Base-by-base conservation (phyloP, 1,140 invertebrate species). In the Hycleus phaleratus region DNA sequence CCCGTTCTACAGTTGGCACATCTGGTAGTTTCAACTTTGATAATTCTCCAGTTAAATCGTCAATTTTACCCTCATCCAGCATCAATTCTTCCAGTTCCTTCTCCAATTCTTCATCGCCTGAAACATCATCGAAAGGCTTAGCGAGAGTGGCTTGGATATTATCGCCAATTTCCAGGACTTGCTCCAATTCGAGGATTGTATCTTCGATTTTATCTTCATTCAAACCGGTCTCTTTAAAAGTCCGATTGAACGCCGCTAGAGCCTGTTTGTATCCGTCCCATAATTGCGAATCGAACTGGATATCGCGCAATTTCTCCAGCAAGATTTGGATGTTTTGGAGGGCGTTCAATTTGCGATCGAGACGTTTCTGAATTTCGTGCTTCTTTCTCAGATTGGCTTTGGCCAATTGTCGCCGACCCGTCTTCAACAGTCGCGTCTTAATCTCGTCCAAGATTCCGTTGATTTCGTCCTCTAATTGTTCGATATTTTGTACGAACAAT, bases 221-320 rank as follows among this genome's bases (percentile, higher is more conserved):
- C 10, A 77, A 52, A 12, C 75, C 74, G 43, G 64, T 68, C 47
- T 72, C 69, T 55, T 71, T 70, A 46, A 74, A 70, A 9, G 68
- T 70, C 6, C 54, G 53, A 54, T 76, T 71, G 46, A 78, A 70
- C 10, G 74, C 71, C 26, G 58, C 38, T 25, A 77, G 52, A 9
- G 75, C 75, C 24, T 65, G 65, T 63, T 73, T 70, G 56, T 77
- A 77, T 4, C 74, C 67, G 38, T 76, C 73, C 56, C 75, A 68
- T 25, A 74, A 64, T 32, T 66, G 49, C 26, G 65, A 62, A 62
- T 77, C 71, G 6, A 68, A 63, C 26, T 74, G 67, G 6, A 69
- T 67, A 50, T 77, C 74, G 60, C 69, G 60, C 46, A 78, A 50
- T 53, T 67, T 69, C 10, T 67, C 55, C 26, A 77, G 53, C 51